A percentile compares a stretch with the other conserved stretches of the same genome.
phyloP scores from a whole-genome alignment of 2,797 vertebrate species.

The Cossypha caffra region DNA sequence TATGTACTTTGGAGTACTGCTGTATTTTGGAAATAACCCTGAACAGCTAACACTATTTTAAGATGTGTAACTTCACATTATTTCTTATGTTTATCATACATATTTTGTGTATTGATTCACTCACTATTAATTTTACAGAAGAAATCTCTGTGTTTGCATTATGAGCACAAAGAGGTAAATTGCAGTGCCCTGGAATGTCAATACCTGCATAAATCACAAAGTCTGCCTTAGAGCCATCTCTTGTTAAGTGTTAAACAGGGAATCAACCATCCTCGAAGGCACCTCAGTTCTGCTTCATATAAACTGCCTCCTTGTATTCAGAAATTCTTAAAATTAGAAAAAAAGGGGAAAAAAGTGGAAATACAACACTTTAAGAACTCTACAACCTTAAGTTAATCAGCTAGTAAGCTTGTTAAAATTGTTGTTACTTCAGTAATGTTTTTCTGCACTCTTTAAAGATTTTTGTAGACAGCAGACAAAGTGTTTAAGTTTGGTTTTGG shows the following conservation, averaged over 20 bases:
- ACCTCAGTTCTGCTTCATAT: background rate
- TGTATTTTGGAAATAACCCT: background rate
- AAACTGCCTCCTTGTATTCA: background rate
- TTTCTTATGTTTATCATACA: background rate
- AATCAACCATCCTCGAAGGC: fast-evolving
- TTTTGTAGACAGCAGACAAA: background rate
- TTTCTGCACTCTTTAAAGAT: background rate
- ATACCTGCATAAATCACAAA: background rate
- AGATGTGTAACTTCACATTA: background rate
- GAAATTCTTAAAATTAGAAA: background rate
- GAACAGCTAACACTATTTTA: background rate
- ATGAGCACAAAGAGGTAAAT: background rate
- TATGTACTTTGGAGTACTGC: background rate
- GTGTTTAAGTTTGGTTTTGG: background rate
- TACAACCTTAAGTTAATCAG: background rate
- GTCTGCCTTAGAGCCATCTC: background rate
- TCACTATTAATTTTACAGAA: background rate
- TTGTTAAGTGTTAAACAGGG: background rate
- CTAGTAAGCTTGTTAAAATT: background rate
- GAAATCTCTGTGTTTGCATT: fast-evolving
- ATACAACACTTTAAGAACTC: background rate
- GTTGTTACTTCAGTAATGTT: background rate
- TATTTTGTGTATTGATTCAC: background rate
- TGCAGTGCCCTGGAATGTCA: background rate
- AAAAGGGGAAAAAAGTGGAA: background rate